phyloP scores from a whole-genome alignment of 2,888 invertebrate genomes.

The Trachelus iudaicus region DNA sequence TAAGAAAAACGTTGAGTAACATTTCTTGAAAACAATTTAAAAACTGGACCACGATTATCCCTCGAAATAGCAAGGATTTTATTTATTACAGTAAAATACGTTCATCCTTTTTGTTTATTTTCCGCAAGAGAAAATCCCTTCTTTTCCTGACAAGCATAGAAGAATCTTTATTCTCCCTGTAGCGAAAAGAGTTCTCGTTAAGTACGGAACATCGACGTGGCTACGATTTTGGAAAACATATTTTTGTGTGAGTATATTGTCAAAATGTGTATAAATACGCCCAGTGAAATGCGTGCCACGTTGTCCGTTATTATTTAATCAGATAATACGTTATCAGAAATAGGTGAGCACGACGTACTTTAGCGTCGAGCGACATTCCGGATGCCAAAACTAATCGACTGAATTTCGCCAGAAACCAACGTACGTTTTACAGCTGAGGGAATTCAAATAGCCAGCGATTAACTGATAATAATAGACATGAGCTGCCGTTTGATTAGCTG shows the following conservation, averaged over 20 bases:
- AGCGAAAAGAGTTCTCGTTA: background rate
- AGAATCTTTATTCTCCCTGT: background rate
- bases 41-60: background rate
- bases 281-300: background rate
- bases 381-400: constrained; percentile 5
- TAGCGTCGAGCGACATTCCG: constrained; percentile 12
- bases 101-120: background rate
- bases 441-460: constrained; percentile 5
- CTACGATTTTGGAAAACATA: background rate
- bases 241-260: background rate
- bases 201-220: background rate
- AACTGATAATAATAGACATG: constrained; percentile 2
- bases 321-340: background rate
- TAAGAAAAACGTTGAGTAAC: background rate
- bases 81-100: background rate
- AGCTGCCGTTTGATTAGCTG: background rate
- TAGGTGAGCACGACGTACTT: background rate
- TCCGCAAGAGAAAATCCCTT: background rate
- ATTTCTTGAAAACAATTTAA: background rate
- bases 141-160: background rate
- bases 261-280: background rate
- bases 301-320: constrained; percentile 1
- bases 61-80: background rate
- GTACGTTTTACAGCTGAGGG: constrained; percentile 15
- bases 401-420: constrained; percentile 1